Base-by-base conservation (phyloP, 2,113 vertebrate genomes). In the Aptenodytes forsteri region DNA sequence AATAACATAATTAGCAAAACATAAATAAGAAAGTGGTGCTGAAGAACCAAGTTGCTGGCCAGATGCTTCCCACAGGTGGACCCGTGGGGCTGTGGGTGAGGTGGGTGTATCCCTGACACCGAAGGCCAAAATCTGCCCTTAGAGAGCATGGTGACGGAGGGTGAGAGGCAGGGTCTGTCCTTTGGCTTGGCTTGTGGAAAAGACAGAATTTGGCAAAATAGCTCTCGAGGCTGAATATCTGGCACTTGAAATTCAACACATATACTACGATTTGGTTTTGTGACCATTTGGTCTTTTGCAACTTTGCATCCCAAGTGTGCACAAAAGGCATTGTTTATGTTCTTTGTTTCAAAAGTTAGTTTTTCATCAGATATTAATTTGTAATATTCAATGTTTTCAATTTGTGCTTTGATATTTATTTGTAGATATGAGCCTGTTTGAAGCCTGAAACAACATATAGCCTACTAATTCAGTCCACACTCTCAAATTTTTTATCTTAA, bases 1-100 rank as follows among this genome's bases (percentile, higher is more conserved):
- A 97, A 79, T 84, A 91, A 34, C 40, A 54, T 87, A 93, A 97
- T 93, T 93, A 95, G 64, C 59, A 89, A 95, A 92, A 52, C 42
- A n/a, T 82, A 92, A 95, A 92, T 93, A 92, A 90, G 55, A 82
- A 52, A n/a, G 44, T 46, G 40, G 9, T 76, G 61, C 47, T 82
- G 89, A 87, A 93, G 59, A 87, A 71, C 23, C 44, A 52, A 56
- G 61, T 58, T 9, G 8, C 49, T 85, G 89, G 21, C 34, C 80
- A 69, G 36, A 59, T 64, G 42, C 64, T 89, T 88, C 50, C 36
- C 22, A 40, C 32, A 12, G 29, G 16, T n/a, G 27, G 58, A 49
- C 11, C 30, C 3, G 8, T 17, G 22, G 36, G 22, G 69, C 52
- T 62, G 14, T 21, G 23, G 9, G 10, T 67, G 47, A 73, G 17